Conservation (phyloP, 1,140 invertebrate species). For the Drosophila kanapiae region DNA sequence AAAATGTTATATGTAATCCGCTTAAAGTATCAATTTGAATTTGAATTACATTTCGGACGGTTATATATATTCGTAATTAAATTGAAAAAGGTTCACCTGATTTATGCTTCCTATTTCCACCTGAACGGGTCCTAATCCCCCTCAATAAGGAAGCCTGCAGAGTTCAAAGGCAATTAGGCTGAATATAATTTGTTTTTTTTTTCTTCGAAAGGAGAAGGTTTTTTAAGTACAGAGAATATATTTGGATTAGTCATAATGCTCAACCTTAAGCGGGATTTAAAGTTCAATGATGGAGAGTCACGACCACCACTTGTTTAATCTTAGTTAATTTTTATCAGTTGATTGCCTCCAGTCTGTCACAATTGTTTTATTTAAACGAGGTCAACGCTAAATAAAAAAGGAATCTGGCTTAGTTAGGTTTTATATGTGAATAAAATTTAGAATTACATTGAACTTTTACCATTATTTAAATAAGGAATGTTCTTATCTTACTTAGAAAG, state of each 20-base stretch:
- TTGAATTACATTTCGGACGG: constrained; percentile 13
- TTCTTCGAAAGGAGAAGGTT: neutral
- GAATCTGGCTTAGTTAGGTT: neutral
- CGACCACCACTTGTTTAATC: constrained; percentile 16
- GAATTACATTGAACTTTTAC: neutral
- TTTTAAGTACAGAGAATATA: neutral
- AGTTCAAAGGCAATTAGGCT: neutral
- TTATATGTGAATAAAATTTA: neutral
- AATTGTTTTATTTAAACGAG: constrained; percentile 21
- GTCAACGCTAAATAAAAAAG: neutral
- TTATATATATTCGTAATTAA: constrained; percentile 11
- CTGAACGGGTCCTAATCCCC: neutral
- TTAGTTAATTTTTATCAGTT: constrained; percentile 12
- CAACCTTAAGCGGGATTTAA: neutral
- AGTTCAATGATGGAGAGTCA: constrained; percentile 7
- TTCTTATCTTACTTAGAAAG: no score
- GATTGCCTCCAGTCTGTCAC: neutral
- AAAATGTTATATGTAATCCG: constrained; percentile 35
- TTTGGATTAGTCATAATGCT: neutral
- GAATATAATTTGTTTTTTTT: neutral
- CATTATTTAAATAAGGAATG: neutral
- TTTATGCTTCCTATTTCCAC: constrained; percentile 20
- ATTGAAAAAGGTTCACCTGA: constrained; percentile 12
- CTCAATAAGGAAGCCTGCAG: neutral
- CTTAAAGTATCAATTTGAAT: constrained; percentile 31